These are phyloP conservation scores for Momotus momota DNA, from an alignment of 2,797 vertebrate genomes.

Conservation along the genomic window DNA sequence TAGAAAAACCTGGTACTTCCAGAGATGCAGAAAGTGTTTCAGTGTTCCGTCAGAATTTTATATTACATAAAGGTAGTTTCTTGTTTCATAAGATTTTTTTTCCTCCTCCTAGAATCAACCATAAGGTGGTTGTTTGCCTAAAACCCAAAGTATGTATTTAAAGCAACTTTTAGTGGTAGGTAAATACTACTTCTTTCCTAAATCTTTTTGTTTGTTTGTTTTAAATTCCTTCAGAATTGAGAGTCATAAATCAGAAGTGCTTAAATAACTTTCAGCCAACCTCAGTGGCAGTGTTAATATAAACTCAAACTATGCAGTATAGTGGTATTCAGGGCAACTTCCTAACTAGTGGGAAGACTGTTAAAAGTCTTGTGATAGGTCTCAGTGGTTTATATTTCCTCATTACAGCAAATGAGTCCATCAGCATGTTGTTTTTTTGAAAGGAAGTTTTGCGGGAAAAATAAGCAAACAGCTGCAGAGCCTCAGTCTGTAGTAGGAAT, in stretches of 20 bases:
- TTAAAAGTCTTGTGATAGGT: background rate
- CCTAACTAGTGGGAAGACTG: background rate
- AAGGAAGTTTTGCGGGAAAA: background rate
- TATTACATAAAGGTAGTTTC: background rate
- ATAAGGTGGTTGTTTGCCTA: background rate
- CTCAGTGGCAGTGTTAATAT: background rate
- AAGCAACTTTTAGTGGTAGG: background rate
- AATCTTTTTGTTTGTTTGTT: background rate
- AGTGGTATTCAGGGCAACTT: background rate
- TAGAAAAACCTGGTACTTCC: background rate
- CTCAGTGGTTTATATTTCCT: background rate
- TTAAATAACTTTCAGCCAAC: background rate
- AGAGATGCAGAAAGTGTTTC: background rate
- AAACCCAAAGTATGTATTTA: background rate
- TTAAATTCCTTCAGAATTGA: background rate
- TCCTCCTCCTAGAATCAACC: background rate
- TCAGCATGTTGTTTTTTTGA: background rate
- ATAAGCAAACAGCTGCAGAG: background rate
- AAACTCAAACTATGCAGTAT: background rate
- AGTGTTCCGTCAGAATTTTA: background rate
- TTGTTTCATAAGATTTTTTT: background rate
- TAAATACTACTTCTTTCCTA: background rate
- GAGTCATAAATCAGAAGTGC: background rate
- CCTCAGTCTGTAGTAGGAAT: background rate
- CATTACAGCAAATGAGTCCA: background rate